These are phyloP conservation scores for Anas georgica DNA, from an alignment of 2,797 vertebrate genomes.

Conservation along the genomic window DNA sequence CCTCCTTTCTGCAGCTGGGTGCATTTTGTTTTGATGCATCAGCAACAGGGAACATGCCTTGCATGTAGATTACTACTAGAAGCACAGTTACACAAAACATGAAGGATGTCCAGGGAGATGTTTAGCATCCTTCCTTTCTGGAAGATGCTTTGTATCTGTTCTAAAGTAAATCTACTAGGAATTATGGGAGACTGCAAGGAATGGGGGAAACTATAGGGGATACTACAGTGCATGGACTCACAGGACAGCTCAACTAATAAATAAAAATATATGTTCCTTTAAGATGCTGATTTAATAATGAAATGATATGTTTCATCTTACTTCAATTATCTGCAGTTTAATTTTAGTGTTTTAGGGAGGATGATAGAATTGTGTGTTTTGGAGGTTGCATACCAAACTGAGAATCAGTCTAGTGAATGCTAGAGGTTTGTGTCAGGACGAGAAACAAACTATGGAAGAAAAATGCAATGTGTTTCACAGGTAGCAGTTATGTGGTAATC, in stretches of 20 bases:
- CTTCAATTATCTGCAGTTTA: background rate
- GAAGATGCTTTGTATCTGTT: background rate
- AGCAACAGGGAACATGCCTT: background rate
- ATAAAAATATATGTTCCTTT: background rate
- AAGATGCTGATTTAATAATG: background rate
- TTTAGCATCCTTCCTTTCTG: background rate
- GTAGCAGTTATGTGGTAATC: background rate
- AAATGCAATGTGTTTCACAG: background rate
- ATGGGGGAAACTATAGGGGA: background rate
- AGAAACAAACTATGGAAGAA: background rate
- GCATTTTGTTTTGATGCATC: background rate
- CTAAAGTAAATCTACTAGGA: background rate
- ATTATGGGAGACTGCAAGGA: background rate
- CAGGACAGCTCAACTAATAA: background rate
- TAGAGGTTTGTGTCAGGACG: background rate
- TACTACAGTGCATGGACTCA: background rate
- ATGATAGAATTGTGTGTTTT: background rate
- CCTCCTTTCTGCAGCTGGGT: background rate
- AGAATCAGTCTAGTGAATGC: background rate
- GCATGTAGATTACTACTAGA: background rate
- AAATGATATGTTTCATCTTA: background rate
- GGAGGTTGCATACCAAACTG: background rate
- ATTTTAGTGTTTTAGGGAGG: background rate
- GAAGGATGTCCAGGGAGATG: background rate
- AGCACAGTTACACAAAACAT: rapidly evolving